These are phyloP conservation scores for Anoplolepis gracilipes DNA, from an alignment of 1,140 invertebrate genomes.

Conservation along the genomic window DNA sequence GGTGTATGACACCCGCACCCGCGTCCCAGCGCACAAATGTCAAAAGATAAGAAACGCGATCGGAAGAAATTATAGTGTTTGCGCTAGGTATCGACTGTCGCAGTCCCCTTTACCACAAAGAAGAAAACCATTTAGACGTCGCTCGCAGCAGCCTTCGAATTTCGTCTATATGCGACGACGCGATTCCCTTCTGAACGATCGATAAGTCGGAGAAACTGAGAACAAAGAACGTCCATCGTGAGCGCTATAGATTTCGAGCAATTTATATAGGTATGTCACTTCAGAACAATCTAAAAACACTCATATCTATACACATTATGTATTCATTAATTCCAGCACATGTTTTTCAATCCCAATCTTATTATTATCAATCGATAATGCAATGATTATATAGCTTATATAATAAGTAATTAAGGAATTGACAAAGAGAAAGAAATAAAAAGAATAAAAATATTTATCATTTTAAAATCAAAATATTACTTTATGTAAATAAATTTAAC, in stretches of 20 bases:
- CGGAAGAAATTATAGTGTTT: constrained; percentile 70
- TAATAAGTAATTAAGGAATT: not conserved
- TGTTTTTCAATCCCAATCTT: not conserved
- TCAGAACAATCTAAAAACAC: not conserved
- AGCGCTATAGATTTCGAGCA: constrained; percentile 31
- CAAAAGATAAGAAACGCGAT: constrained; percentile 64
- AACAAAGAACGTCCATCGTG: constrained; percentile 58
- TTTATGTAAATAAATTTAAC: constrained; percentile 9
- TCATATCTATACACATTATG: not conserved
- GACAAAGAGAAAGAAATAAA: not conserved
- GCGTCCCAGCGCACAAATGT: constrained; percentile 57
- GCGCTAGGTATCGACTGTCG: constrained; percentile 59
- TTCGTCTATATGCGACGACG: constrained; percentile 59
- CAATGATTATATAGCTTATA: not conserved
- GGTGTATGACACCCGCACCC: constrained; percentile 51
- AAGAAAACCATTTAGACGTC: constrained; percentile 58
- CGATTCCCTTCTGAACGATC: constrained; percentile 52
- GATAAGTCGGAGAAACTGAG: constrained; percentile 54
- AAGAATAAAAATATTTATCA: not conserved
- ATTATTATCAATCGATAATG: not conserved
- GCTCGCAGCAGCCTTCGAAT: constrained; percentile 58
- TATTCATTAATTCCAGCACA: not conserved
- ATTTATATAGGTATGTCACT: constrained; percentile 10
- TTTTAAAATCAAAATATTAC: not conserved
- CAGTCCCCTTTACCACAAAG: not conserved